Evolutionary conservation across 2,113 vertebrate genomes (phyloP).

Genomic region (Rousettus leschenaultii): DNA sequence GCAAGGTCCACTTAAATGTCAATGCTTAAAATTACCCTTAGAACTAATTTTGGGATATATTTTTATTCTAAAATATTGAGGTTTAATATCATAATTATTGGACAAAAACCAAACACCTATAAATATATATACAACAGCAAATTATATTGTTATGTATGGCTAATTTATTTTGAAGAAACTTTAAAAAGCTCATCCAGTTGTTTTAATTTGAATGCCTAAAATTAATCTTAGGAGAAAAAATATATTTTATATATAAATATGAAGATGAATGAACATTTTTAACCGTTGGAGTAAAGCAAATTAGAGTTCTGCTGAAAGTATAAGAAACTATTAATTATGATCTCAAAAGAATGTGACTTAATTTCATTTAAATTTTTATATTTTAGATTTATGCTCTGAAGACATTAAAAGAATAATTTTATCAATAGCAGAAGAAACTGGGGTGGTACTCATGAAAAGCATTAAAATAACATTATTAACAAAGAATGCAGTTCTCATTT

Average conservation of each 20-base stretch:
- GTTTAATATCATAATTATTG: neutral
- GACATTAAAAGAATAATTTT: neutral
- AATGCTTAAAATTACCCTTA: conserved; percentile 16
- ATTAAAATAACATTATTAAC: neutral
- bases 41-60: neutral
- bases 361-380: conserved; percentile 26
- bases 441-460: neutral
- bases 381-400: neutral
- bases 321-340: neutral
- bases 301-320: neutral
- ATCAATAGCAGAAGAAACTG: neutral
- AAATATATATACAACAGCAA: neutral
- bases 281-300: neutral
- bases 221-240: neutral
- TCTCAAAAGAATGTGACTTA: neutral
- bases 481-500: neutral
- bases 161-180: conserved; percentile 3
- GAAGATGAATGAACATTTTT: neutral
- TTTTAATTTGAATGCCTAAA: conserved; percentile 37
- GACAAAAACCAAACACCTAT: neutral
- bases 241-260: conserved; percentile 30
- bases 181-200: neutral
- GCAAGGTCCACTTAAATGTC: conserved; percentile 17
- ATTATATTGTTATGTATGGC: neutral
- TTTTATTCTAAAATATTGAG: conserved; percentile 20